These are phyloP conservation scores for Pedionomus torquatus DNA, from an alignment of 2,113 vertebrate genomes.

Conservation along the genomic window DNA sequence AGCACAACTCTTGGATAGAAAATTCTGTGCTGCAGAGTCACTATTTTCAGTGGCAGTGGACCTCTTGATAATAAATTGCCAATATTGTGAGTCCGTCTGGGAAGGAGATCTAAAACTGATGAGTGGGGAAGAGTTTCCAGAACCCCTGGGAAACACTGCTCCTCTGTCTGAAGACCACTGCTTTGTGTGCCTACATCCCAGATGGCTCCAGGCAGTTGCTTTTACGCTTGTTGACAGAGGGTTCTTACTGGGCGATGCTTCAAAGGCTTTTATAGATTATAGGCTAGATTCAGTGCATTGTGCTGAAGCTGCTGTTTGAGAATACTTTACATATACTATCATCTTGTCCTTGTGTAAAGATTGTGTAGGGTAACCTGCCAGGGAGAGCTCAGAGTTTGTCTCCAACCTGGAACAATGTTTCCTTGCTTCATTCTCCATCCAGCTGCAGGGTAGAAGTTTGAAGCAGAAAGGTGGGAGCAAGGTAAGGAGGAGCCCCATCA, in stretches of 20 bases:
- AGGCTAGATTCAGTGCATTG: background rate
- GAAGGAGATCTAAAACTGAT: background rate
- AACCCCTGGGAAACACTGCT: background rate
- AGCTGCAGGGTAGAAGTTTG: background rate
- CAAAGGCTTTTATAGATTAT: conserved; percentile 37
- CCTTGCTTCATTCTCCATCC: background rate
- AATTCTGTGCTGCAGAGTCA: background rate
- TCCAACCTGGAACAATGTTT: background rate
- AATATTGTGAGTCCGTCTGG: background rate
- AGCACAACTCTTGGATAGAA: background rate
- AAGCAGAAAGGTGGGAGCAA: background rate
- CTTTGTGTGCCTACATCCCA: background rate
- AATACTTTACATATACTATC: background rate
- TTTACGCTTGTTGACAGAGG: background rate
- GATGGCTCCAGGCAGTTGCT: background rate
- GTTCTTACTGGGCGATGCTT: conserved; percentile 5
- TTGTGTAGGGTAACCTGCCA: background rate
- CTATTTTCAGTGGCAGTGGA: background rate
- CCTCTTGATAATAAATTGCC: background rate
- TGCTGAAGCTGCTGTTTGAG: conserved; percentile 3
- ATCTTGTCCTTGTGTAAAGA: background rate
- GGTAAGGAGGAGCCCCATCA: background rate
- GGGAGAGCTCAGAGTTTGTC: background rate
- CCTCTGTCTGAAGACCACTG: background rate
- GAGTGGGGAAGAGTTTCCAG: background rate